Evolutionary conservation across 1,140 invertebrate genomes (phyloP).

Genomic region (Drosophila insularis): DNA sequence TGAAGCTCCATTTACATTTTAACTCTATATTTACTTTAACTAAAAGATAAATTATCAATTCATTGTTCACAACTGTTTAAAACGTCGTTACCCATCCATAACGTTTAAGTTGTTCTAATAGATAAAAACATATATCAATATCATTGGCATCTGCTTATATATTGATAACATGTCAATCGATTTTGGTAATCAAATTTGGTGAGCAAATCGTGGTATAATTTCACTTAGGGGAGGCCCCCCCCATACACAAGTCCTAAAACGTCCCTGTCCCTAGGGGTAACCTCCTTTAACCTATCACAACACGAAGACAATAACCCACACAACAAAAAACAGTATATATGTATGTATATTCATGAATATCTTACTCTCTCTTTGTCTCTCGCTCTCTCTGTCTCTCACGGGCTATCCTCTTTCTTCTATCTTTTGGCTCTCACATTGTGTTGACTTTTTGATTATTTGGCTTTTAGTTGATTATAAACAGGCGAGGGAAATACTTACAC

Average conservation of each 20-base stretch:
- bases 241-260: background rate
- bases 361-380: background rate
- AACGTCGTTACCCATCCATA: too few species aligned
- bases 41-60: too few species aligned
- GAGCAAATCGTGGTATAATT: background rate
- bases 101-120: too few species aligned
- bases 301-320: background rate
- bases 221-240: background rate
- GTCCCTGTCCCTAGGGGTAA: background rate
- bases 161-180: background rate
- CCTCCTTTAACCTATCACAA: conserved; percentile 2
- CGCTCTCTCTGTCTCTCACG: background rate
- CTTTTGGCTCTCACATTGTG: conserved; percentile 45
- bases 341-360: background rate
- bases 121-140: too few species aligned
- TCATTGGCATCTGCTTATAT: background rate
- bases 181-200: background rate
- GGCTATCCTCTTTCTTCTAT: conserved; percentile 27
- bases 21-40: too few species aligned
- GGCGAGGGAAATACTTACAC: conserved; percentile 32
- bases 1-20: too few species aligned
- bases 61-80: too few species aligned
- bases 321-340: too few species aligned
- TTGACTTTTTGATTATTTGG: conserved; percentile 78
- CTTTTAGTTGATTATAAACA: conserved; percentile 79